phyloP scores from a whole-genome alignment of 2,113 vertebrate species.

The Oncorhynchus keta region DNA sequence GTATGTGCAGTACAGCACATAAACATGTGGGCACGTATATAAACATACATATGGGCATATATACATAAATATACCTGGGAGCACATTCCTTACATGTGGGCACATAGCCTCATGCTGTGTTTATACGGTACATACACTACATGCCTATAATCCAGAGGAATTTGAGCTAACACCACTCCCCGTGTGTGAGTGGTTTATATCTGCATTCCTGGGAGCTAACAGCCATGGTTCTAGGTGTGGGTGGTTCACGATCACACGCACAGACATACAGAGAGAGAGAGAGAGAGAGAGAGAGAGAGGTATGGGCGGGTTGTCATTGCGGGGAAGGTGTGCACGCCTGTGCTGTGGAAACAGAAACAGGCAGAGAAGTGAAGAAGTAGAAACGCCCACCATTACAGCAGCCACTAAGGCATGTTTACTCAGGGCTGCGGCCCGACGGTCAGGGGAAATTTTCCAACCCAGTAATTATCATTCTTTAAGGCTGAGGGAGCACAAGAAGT shows the following conservation, averaged over 20 bases:
- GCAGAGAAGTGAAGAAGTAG: constrained; percentile 16
- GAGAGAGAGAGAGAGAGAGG: constrained; percentile 12
- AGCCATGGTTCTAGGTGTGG: constrained; percentile 57
- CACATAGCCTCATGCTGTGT: background rate
- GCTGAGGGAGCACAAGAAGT: constrained; percentile 61
- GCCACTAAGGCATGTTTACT: constrained; percentile 76
- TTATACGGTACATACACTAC: background rate
- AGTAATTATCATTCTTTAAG: constrained; percentile 75
- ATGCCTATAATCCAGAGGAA: constrained; percentile 57
- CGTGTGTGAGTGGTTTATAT: constrained; percentile 68
- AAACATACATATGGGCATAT: constrained; percentile 1
- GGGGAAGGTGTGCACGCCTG: constrained; percentile 68
- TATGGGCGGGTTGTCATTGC: constrained; percentile 57
- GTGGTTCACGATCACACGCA: background rate
- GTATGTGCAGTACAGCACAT: constrained; percentile 26
- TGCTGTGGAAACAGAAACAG: constrained; percentile 63
- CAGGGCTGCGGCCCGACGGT: constrained; percentile 68
- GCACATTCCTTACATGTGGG: no score
- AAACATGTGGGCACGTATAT: constrained; percentile 17
- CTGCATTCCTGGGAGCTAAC: constrained; percentile 70
- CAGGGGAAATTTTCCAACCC: constrained; percentile 68
- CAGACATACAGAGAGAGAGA: background rate
- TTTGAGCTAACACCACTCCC: constrained; percentile 68
- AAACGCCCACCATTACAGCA: constrained; percentile 71
- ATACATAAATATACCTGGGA: background rate